Evolutionary conservation across 2,797 vertebrate genomes (phyloP).

Genomic region (Apogon talboti): DNA sequence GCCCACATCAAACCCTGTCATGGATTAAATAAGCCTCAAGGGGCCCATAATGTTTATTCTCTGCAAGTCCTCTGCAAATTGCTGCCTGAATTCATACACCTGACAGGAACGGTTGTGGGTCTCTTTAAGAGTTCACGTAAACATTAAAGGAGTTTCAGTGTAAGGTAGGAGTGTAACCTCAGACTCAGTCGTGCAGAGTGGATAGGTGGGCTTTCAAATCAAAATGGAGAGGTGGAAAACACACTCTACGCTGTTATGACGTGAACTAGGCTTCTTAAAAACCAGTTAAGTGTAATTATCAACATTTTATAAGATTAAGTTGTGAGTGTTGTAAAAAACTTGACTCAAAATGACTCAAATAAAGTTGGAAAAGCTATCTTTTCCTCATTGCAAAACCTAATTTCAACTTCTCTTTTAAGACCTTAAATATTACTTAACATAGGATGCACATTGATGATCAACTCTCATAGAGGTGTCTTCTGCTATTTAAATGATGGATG

Average conservation of each 20-base stretch:
- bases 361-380: too few species aligned
- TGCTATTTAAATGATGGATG: too few species aligned
- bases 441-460: too few species aligned
- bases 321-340: too few species aligned
- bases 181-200: background rate
- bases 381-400: too few species aligned
- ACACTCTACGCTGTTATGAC: background rate
- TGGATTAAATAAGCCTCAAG: conserved; percentile 37
- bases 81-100: conserved; percentile 43
- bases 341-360: too few species aligned
- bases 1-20: conserved; percentile 68
- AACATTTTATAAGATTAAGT: too few species aligned
- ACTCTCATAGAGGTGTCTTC: too few species aligned
- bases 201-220: background rate
- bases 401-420: too few species aligned
- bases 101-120: conserved; percentile 32
- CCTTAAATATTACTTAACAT: too few species aligned
- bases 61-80: conserved; percentile 15
- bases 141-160: background rate
- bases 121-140: conserved; percentile 9
- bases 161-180: background rate
- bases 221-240: background rate
- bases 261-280: too few species aligned
- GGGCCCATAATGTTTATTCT: conserved; percentile 46
- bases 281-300: too few species aligned